phyloP scores from a whole-genome alignment of 2,797 vertebrate species.

The Rhynchonycteris naso region DNA sequence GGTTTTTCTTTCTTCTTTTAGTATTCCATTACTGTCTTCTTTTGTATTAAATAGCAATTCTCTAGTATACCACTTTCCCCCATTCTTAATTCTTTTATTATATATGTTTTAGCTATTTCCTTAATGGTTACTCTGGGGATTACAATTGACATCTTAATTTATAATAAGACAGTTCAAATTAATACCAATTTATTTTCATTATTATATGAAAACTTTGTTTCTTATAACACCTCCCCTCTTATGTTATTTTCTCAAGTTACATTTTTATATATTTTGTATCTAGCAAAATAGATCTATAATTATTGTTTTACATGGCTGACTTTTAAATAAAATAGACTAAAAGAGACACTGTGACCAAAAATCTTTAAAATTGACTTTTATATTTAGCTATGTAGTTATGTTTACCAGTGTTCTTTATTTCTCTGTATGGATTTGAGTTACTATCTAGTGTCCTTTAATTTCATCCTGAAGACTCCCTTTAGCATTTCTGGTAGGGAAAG shows the following conservation, averaged over 20 bases:
- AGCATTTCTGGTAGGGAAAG: background rate
- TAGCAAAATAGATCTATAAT: background rate
- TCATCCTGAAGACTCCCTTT: background rate
- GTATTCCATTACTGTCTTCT: background rate
- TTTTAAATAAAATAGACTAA: background rate
- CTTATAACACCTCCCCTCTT: background rate
- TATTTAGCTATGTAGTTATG: background rate
- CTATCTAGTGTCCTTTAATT: background rate
- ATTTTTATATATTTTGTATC: background rate
- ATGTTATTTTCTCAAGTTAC: background rate
- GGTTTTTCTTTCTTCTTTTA: background rate
- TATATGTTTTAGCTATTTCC: background rate
- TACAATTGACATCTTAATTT: background rate
- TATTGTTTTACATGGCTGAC: background rate
- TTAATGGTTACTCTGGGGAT: background rate
- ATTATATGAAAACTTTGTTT: background rate
- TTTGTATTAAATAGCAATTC: background rate
- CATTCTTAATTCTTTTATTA: background rate
- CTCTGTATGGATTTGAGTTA: background rate
- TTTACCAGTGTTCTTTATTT: background rate
- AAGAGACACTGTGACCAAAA: background rate
- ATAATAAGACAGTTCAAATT: background rate
- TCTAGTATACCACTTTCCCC: background rate
- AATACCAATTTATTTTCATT: background rate
- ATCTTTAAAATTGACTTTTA: background rate